phyloP scores from a whole-genome alignment of 2,797 vertebrate genomes.

The Sebastes kiyomatsui region DNA sequence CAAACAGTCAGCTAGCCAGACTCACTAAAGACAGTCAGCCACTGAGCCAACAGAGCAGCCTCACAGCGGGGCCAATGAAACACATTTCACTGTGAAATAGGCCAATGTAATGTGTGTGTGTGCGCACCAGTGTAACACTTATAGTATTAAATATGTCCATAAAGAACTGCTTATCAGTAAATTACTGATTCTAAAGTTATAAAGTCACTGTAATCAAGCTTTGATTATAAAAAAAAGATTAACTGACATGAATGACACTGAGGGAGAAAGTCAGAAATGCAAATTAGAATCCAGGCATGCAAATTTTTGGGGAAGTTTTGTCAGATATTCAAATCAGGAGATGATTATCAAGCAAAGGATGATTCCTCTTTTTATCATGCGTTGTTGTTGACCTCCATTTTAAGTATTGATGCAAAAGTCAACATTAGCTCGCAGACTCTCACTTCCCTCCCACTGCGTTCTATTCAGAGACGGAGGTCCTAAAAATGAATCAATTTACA shows the following conservation, averaged over 20 bases:
- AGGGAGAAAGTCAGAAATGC: neutral
- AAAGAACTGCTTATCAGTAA: neutral
- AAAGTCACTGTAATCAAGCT: neutral
- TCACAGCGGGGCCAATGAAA: neutral
- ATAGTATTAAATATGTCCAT: neutral
- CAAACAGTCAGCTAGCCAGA: constrained; percentile 7
- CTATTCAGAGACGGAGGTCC: neutral
- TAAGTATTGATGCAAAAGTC: neutral
- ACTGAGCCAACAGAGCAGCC: neutral
- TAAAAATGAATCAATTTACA: constrained; percentile 30
- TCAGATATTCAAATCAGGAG: neutral
- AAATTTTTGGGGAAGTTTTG: neutral
- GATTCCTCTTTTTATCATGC: neutral
- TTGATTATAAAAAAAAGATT: neutral
- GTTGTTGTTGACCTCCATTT: constrained; percentile 13
- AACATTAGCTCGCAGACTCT: neutral
- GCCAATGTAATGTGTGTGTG: constrained; percentile 16
- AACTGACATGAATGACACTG: neutral
- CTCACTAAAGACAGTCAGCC: neutral
- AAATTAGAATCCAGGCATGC: neutral
- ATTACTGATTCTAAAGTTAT: neutral
- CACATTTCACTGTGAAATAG: constrained; percentile 21
- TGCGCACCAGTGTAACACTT: neutral
- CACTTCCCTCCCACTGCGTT: neutral
- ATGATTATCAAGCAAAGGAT: neutral